Conservation (phyloP, 2,797 vertebrate genomes). For the Syncerus caffer region DNA sequence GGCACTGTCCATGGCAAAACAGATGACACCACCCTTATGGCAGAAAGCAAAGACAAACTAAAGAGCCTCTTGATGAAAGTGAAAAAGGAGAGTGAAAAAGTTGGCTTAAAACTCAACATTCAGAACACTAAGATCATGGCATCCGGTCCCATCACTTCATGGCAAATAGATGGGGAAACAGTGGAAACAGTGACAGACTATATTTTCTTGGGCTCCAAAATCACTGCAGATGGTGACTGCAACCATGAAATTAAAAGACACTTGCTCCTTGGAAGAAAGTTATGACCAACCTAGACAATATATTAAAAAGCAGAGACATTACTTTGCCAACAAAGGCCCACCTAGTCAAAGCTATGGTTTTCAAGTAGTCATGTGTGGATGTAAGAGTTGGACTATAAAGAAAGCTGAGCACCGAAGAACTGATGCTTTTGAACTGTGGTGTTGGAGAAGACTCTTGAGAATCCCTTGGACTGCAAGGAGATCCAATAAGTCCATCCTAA, state of each 20-base stretch:
- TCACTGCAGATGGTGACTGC: neutral
- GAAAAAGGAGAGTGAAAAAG: neutral
- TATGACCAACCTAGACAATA: neutral
- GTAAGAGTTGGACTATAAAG: too few species aligned
- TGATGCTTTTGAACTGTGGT: too few species aligned
- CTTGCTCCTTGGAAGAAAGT: neutral
- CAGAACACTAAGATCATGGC: neutral
- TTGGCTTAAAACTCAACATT: neutral
- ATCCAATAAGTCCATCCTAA: too few species aligned
- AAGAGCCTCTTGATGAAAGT: neutral
- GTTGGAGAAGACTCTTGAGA: too few species aligned
- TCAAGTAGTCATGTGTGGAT: too few species aligned
- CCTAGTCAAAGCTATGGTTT: too few species aligned
- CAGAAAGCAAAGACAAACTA: neutral
- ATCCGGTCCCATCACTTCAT: neutral
- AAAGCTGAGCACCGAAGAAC: too few species aligned
- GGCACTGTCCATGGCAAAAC: neutral
- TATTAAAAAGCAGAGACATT: neutral
- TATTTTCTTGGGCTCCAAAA: neutral
- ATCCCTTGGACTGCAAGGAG: too few species aligned
- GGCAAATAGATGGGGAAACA: neutral
- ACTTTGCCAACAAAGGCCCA: too few species aligned
- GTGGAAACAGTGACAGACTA: neutral
- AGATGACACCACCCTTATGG: neutral
- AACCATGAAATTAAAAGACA: neutral